Conservation (phyloP, 2,888 invertebrate genomes). For the Endomychus coccineus region DNA sequence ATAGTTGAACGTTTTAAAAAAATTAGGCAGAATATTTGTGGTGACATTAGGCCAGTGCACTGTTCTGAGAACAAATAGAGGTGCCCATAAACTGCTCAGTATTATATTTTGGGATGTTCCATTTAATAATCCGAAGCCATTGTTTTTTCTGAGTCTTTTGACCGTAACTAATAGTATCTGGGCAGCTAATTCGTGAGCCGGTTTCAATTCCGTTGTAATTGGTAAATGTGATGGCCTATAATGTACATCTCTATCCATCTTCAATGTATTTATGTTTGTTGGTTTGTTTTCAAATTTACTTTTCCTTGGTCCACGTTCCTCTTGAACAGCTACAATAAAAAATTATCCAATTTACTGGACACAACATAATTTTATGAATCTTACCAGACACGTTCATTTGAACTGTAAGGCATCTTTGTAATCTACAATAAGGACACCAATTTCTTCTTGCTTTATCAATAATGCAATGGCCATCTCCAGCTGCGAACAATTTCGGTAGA, state of each 20-base stretch:
- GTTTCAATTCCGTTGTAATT: constrained; percentile 9
- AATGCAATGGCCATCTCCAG: constrained; percentile 64
- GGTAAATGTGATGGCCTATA: too few species aligned
- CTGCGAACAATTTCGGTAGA: constrained; percentile 43
- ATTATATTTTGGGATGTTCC: constrained; percentile 50
- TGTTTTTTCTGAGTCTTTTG: constrained; percentile 50
- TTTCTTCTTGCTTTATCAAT: constrained; percentile 77
- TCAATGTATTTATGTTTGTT: constrained; percentile 5
- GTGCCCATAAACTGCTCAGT: constrained; percentile 52
- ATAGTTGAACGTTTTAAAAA: constrained; percentile 25
- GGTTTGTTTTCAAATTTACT: constrained; percentile 28
- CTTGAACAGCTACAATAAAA: constrained; percentile 64
- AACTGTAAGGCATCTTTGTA: constrained; percentile 68
- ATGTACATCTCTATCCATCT: background rate
- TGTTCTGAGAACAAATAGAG: constrained; percentile 51
- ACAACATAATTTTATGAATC: background rate
- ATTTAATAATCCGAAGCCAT: constrained; percentile 47
- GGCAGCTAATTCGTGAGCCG: constrained; percentile 50
- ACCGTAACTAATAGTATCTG: constrained; percentile 53
- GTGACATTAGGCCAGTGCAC: constrained; percentile 51
- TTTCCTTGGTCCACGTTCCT: constrained; percentile 72
- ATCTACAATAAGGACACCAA: constrained; percentile 80
- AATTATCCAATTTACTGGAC: background rate
- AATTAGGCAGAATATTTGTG: constrained; percentile 35
- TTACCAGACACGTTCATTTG: constrained; percentile 71